phyloP scores from a whole-genome alignment of 2,888 invertebrate genomes.

The Zygothrica quintamaculata region DNA sequence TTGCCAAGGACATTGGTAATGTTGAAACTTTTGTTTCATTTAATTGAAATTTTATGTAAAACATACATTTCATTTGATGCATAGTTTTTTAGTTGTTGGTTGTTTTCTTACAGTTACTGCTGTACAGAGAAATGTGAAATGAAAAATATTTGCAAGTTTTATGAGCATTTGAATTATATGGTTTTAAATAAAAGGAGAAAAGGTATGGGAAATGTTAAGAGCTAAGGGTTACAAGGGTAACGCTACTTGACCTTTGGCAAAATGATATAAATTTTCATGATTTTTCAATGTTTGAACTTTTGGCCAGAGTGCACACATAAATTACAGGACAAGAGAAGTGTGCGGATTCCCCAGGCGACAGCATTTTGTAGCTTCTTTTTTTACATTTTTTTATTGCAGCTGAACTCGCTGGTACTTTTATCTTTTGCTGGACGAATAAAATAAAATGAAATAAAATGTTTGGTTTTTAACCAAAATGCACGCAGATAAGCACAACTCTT shows the following conservation, averaged over 20 bases:
- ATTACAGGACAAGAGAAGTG: constrained; percentile 50
- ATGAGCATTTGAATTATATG: constrained; percentile 65
- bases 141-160: constrained; percentile 70
- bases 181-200: constrained; percentile 16
- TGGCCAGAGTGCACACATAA: constrained; percentile 68
- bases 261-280: constrained; percentile 72
- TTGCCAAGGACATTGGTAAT: constrained; percentile 62
- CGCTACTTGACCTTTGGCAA: constrained; percentile 67
- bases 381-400: constrained; percentile 59
- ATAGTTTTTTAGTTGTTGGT: constrained; percentile 44
- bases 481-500: constrained; percentile 51
- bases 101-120: constrained; percentile 16
- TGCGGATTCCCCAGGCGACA: constrained; percentile 41
- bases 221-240: constrained; percentile 4
- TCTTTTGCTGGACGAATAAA: constrained; percentile 55
- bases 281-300: constrained; percentile 73
- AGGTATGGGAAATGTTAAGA: constrained; percentile 8
- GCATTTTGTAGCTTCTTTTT: too few species aligned
- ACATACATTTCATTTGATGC: constrained; percentile 69
- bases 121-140: constrained; percentile 36
- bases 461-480: constrained; percentile 52
- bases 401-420: constrained; percentile 49
- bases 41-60: constrained; percentile 80
- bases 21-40: constrained; percentile 68
- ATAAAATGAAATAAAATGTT: constrained; percentile 64